Evolutionary conservation across 2,113 vertebrate genomes (phyloP).

Genomic region (Odontophorus gujanensis): DNA sequence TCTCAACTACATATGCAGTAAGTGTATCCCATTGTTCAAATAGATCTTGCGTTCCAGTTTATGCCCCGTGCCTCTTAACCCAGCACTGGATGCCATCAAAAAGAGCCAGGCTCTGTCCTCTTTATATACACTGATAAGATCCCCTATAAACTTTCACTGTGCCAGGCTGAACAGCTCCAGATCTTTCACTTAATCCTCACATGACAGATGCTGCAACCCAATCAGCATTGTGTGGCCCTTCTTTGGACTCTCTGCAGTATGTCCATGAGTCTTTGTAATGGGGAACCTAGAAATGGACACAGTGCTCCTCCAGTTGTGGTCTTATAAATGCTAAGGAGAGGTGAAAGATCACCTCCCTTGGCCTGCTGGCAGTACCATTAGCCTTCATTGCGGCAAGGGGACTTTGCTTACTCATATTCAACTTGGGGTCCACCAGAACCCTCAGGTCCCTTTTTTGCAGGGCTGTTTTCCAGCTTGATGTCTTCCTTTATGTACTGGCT

Average conservation of each 20-base stretch:
- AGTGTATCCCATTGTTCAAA: neutral
- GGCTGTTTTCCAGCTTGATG: neutral
- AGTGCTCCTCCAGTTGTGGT: neutral
- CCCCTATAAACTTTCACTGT: neutral
- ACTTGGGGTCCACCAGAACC: too few species aligned
- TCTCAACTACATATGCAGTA: neutral
- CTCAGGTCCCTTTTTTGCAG: neutral
- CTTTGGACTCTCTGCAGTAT: neutral
- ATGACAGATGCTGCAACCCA: neutral
- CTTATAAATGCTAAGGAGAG: neutral
- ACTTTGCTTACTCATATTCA: too few species aligned
- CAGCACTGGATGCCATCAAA: neutral
- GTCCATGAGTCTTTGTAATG: neutral
- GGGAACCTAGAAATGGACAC: neutral
- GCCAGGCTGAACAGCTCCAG: neutral
- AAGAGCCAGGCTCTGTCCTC: neutral
- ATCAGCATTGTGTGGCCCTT: neutral
- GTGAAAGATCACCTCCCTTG: too few species aligned
- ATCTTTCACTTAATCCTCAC: neutral
- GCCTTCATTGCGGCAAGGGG: too few species aligned
- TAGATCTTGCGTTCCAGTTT: neutral
- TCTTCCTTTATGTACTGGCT: too few species aligned
- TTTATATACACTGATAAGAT: neutral
- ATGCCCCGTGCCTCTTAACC: neutral
- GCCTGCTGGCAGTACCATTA: too few species aligned